Percentiles rank a stretch among this genome's conserved stretches.
These are phyloP conservation scores for Ectemnius continuus DNA, from an alignment of 2,888 invertebrate genomes.

Conservation along the genomic window DNA sequence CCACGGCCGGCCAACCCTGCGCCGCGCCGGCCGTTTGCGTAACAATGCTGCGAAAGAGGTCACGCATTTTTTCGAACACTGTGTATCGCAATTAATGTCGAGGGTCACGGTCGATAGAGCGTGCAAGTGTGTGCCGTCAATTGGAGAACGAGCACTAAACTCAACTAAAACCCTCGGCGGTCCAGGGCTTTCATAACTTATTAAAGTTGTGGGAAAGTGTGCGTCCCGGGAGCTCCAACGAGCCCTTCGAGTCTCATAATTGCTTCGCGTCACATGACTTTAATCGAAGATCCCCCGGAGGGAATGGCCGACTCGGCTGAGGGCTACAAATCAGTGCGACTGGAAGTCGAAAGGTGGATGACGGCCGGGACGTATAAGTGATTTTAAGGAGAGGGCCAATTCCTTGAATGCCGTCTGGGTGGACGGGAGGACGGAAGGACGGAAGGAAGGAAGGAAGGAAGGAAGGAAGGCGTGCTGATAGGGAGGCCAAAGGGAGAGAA, in stretches of 20 bases:
- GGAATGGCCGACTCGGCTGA: too few species aligned
- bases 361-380: conserved; percentile 61
- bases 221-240: too few species aligned
- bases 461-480: conserved; percentile 36
- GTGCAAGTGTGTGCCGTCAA: too few species aligned
- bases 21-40: neutral
- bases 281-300: too few species aligned
- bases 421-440: neutral
- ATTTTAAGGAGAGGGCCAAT: conserved; percentile 62
- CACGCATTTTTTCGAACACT: neutral
- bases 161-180: too few species aligned
- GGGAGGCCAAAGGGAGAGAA: conserved; percentile 25
- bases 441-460: neutral
- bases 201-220: too few species aligned
- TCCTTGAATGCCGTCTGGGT: conserved; percentile 52
- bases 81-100: neutral
- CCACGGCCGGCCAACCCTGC: conserved; percentile 15
- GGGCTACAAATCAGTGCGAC: too few species aligned
- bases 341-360: conserved; percentile 48
- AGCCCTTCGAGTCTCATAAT: too few species aligned
- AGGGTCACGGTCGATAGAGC: conserved; percentile 4
- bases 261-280: too few species aligned
- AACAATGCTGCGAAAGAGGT: too few species aligned
- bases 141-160: too few species aligned
- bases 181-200: too few species aligned